Percentiles rank a stretch among this genome's conserved stretches.
Conservation (phyloP, 2,888 invertebrate species). For the Smittia aterrima region DNA sequence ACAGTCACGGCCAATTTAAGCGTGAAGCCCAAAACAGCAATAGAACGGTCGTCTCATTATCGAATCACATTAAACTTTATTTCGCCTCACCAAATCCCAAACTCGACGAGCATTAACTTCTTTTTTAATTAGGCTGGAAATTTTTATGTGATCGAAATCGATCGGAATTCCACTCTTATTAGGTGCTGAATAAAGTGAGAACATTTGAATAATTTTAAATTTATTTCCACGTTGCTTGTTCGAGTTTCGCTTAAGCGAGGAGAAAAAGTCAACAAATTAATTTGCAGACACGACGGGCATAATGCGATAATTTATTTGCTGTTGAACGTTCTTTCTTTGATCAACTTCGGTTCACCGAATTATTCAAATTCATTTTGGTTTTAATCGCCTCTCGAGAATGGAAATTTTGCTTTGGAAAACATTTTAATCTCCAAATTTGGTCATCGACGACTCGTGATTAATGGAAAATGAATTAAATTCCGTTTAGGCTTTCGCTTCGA, state of each 20-base stretch:
- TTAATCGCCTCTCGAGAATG: not conserved
- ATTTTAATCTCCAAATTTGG: conserved; percentile 9
- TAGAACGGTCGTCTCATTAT: too few relatives aligned
- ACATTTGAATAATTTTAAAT: conserved; percentile 18
- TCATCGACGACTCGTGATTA: not conserved
- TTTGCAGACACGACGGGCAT: conserved; percentile 37
- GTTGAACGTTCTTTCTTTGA: conserved; percentile 39
- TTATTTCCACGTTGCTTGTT: conserved; percentile 9
- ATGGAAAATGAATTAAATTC: not conserved
- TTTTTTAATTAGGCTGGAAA: too few relatives aligned
- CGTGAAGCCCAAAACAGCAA: too few relatives aligned
- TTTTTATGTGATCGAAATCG: too few relatives aligned
- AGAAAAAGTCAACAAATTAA: conserved; percentile 28
- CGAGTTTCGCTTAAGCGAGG: not conserved
- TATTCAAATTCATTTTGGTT: conserved; percentile 32
- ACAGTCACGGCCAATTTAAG: not conserved
- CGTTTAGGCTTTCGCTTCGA: not conserved
- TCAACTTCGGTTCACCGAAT: conserved; percentile 32
- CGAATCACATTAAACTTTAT: too few relatives aligned
- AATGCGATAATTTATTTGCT: conserved; percentile 40
- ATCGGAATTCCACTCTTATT: too few relatives aligned
- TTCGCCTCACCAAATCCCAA: too few relatives aligned
- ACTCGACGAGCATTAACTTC: too few relatives aligned
- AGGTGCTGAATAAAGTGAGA: not conserved
- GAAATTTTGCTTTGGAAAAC: not conserved